A percentile compares a stretch with the other conserved stretches of the same genome.
Evolutionary conservation across 2,888 invertebrate genomes (phyloP).

Genomic region (Drosophila monieri): DNA sequence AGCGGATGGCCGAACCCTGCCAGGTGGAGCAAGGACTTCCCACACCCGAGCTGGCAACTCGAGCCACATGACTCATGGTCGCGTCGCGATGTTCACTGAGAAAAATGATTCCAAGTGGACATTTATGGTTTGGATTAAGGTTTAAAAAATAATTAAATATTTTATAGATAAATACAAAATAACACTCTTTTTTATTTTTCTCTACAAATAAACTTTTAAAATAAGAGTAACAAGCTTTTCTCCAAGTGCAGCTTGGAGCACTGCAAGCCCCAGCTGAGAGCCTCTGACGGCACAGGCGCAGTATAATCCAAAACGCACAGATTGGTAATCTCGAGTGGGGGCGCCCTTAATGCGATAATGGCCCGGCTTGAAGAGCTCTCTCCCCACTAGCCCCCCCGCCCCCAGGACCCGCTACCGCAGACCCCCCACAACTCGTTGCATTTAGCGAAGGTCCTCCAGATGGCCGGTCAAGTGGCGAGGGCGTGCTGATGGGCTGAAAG

Average conservation of each 20-base stretch:
- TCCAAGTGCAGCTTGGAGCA: conserved; percentile 19
- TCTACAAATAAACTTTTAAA: too few relatives aligned
- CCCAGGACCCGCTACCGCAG: neutral
- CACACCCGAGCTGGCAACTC: conserved; percentile 21
- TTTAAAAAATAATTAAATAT: neutral
- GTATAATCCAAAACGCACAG: conserved; percentile 50
- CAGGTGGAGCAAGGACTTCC: conserved; percentile 57
- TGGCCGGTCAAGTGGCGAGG: conserved; percentile 32
- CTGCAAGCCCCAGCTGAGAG: conserved; percentile 54
- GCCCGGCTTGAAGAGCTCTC: conserved; percentile 30
- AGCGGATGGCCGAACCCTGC: conserved; percentile 10
- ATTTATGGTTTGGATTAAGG: neutral
- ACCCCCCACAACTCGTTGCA: neutral
- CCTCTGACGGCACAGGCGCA: conserved; percentile 68
- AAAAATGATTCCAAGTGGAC: neutral
- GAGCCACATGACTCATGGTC: conserved; percentile 66
- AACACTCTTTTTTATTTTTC: too few relatives aligned
- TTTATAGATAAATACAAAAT: neutral
- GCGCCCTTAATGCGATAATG: conserved; percentile 58
- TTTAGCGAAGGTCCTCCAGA: conserved; percentile 12
- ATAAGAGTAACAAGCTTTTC: too few relatives aligned
- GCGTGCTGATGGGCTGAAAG: conserved; percentile 16
- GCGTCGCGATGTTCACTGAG: conserved; percentile 49
- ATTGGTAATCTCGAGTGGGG: conserved; percentile 57
- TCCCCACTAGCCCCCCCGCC: neutral